These are phyloP conservation scores for Oasisia sp. DNA, from an alignment of 2,888 invertebrate species.

Conservation along the genomic window DNA sequence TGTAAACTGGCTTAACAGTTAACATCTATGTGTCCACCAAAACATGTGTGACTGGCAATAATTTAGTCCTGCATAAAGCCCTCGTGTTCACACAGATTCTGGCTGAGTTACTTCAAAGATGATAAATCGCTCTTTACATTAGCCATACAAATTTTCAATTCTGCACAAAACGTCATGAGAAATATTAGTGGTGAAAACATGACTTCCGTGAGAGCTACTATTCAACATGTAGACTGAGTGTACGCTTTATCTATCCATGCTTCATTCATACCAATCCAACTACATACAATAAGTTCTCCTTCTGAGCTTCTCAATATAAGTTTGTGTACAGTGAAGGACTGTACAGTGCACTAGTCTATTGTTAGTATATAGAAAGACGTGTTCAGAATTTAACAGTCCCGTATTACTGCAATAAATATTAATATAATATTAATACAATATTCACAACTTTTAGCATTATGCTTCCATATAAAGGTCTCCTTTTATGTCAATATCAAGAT, in stretches of 20 bases:
- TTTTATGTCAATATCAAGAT: background rate
- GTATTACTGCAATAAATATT: background rate
- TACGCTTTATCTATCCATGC: too few relatives aligned
- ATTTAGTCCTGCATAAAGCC: too few relatives aligned
- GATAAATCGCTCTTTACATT: too few relatives aligned
- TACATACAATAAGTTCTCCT: background rate
- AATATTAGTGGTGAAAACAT: too few relatives aligned
- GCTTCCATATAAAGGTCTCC: background rate
- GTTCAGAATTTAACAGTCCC: background rate
- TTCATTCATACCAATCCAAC: background rate
- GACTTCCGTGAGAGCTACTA: too few relatives aligned
- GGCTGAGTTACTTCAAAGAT: too few relatives aligned
- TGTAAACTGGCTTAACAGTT: too few relatives aligned
- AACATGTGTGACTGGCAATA: too few relatives aligned
- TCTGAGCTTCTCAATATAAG: background rate
- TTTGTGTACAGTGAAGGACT: background rate
- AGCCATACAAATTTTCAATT: too few relatives aligned
- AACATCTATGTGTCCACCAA: too few relatives aligned
- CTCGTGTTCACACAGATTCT: background rate
- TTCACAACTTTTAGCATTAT: background rate
- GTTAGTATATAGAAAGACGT: background rate
- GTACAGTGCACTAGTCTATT: background rate
- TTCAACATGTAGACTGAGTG: too few relatives aligned
- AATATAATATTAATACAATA: background rate
- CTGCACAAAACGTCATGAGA: too few relatives aligned